Evolutionary conservation across 2,888 invertebrate genomes (phyloP), one percentile per base, ranked within the genome.

Genomic region (Tricholauxania praeusta): DNA sequence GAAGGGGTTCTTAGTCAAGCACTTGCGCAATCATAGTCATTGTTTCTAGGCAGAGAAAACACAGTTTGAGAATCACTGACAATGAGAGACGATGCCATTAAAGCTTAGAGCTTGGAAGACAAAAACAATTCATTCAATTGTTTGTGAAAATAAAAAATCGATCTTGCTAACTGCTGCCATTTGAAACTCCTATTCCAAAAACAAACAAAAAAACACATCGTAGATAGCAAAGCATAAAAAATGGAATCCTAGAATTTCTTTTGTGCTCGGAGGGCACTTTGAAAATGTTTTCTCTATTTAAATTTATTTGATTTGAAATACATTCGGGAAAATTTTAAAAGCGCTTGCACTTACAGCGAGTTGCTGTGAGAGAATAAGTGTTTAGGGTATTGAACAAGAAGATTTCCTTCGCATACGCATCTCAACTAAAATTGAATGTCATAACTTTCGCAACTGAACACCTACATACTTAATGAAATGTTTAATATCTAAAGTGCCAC

Each of bases 121-220:
- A 57, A 57, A 57, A 57, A 57, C n/a, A 57, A 12, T 22, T 12
- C 55, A 8, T 55, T 55, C 55, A 55, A 55, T 55, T 55, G 55
- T 55, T 55, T 55, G 55, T 55, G 17, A 17, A 55, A 19, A 55
- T 55, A 55, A 55, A 55, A 55, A 55, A 55, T 55, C n/a, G 55
- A 55, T 19, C 22, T 55, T 19, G 19, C 12, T 55, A 55, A 12
- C 28, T 28, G 28, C 28, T 22, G 22, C 22, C 22, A 22, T 22
- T 22, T 22, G 22, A 1, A 22, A 22, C 22, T 22, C 22, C 22
- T 28, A 28, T 28, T 28, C 28, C 55, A 19, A 22, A 10, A 22
- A 12, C 14, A 55, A 57, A 22, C 6, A 28, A 22, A 17, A 57
- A 28, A 15, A 28, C 5, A 28, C 19, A 22, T 57, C 15, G 0